Evolutionary conservation across 2,797 vertebrate genomes (phyloP).

Genomic region (Arnoldichthys spilopterus): DNA sequence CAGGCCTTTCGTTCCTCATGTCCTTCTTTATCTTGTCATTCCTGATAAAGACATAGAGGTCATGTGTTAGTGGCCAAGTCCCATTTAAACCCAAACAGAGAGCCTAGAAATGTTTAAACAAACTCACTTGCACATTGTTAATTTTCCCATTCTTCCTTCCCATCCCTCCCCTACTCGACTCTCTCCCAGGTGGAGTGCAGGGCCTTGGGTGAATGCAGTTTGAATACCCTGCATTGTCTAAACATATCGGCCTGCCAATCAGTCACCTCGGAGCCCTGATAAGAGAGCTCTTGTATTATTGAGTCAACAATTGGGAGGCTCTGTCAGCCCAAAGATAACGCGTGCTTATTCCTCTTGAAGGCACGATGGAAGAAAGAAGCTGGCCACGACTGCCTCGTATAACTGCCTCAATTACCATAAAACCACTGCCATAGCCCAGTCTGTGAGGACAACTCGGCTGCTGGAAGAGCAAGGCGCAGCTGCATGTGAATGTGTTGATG

Average conservation of each 20-base stretch:
- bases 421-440: conserved; percentile 47
- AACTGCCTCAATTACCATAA: conserved; percentile 75
- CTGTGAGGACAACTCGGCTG: conserved; percentile 31
- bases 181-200: conserved; percentile 67
- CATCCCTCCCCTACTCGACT: conserved; percentile 4
- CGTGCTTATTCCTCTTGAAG: conserved; percentile 86
- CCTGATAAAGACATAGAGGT: conserved; percentile 14
- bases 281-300: conserved; percentile 91
- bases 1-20: neutral
- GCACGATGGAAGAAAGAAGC: conserved; percentile 69
- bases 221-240: conserved; percentile 90
- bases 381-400: conserved; percentile 63
- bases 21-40: neutral
- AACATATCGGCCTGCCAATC: conserved; percentile 88
- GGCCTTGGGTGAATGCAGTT: conserved; percentile 88
- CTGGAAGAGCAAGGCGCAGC: conserved; percentile 10
- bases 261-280: conserved; percentile 86
- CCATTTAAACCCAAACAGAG: conserved; percentile 14
- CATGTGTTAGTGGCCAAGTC: neutral
- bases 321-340: conserved; percentile 88
- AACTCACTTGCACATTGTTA: conserved; percentile 43
- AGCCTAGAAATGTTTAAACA: conserved; percentile 48
- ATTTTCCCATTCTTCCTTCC: conserved; percentile 17
- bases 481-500: neutral
- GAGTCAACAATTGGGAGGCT: conserved; percentile 86